Evolutionary conservation across 2,113 vertebrate species (phyloP).

Genomic region (Merops nubicus): DNA sequence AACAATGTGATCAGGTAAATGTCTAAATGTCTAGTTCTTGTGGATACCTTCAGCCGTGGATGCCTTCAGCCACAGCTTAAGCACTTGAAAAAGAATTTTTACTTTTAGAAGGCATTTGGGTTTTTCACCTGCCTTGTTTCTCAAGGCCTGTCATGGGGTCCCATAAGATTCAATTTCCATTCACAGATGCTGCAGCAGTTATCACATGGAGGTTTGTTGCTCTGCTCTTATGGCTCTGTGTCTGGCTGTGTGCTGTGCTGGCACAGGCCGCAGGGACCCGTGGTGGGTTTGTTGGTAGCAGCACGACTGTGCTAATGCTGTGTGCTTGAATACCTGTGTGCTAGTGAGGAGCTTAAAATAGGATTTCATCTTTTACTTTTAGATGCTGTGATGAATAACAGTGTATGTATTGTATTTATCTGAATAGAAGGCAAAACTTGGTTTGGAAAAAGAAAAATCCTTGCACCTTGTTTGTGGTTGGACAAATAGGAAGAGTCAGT

Average conservation of each 20-base stretch:
- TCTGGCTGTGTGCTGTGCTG: background rate
- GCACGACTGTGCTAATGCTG: background rate
- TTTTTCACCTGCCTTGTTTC: background rate
- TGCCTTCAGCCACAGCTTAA: background rate
- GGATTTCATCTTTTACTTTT: background rate
- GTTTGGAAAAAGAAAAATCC: background rate
- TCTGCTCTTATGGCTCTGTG: background rate
- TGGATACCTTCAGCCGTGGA: background rate
- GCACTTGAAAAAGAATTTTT: background rate
- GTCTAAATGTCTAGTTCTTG: fast-evolving
- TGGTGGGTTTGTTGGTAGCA: background rate
- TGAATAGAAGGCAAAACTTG: background rate
- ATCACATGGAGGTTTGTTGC: background rate
- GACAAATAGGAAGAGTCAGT: background rate
- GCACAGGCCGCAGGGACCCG: background rate
- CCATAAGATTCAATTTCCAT: fast-evolving
- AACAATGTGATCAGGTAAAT: background rate
- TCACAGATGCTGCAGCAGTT: background rate
- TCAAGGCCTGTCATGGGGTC: background rate
- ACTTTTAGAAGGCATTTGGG: background rate
- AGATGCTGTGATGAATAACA: background rate
- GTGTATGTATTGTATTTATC: background rate
- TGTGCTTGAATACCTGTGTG: background rate
- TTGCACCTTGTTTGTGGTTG: background rate
- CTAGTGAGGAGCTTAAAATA: background rate